Percentiles rank a stretch among this genome's conserved stretches.
phyloP scores from a whole-genome alignment of 1,140 invertebrate species.

The Brachionus plicatilis region DNA sequence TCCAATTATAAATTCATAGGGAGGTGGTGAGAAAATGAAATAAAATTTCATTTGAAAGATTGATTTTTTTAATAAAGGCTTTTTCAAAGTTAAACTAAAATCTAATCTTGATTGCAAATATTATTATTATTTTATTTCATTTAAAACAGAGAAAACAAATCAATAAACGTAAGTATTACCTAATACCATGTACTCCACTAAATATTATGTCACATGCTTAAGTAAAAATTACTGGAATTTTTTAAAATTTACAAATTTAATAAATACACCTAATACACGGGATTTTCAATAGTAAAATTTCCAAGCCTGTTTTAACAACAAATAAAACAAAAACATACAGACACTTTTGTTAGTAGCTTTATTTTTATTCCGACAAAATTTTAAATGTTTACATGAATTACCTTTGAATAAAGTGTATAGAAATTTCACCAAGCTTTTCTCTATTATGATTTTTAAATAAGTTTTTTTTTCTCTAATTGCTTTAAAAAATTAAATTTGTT shows the following conservation, averaged over 20 bases:
- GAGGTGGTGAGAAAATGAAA: background rate
- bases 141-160: background rate
- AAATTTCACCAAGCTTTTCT: background rate
- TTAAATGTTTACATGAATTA: background rate
- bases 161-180: slow-evolving; percentile 16
- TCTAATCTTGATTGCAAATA: slow-evolving; percentile 5
- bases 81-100: background rate
- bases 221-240: background rate
- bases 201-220: slow-evolving; percentile 18
- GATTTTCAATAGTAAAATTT: background rate
- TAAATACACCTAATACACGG: background rate
- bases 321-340: background rate
- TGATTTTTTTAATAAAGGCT: background rate
- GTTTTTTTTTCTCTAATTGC: background rate
- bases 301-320: background rate
- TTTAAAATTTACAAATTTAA: background rate
- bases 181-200: background rate
- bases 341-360: background rate
- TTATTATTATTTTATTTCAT: background rate
- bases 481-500: background rate
- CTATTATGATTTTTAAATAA: background rate
- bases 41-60: background rate
- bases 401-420: background rate
- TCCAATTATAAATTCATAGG: background rate
- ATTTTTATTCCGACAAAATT: background rate